Conservation (phyloP, 2,888 invertebrate genomes). For the Dioctria linearis region DNA sequence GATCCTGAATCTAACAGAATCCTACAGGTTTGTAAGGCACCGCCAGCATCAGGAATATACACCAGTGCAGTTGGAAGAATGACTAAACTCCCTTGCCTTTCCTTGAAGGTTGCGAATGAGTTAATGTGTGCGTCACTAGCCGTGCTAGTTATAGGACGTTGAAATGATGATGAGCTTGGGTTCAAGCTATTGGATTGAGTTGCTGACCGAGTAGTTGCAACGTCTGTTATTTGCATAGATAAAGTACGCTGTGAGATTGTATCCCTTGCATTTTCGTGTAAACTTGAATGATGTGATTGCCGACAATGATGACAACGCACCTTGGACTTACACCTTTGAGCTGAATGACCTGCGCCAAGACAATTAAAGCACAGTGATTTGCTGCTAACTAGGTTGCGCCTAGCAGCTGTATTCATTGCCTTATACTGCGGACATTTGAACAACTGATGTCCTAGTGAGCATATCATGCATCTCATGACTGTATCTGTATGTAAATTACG, state of each 20-base stretch:
- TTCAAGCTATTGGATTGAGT: no score
- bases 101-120: no score
- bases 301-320: slow-evolving; percentile 6
- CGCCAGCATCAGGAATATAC: no score
- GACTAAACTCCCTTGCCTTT: no score
- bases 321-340: not conserved
- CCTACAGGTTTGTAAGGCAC: not conserved
- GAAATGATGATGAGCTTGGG: no score
- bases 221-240: no score
- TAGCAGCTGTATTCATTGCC: not conserved
- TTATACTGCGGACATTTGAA: slow-evolving; percentile 14
- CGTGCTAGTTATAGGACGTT: no score
- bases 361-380: slow-evolving; percentile 36
- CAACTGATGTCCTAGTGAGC: not conserved
- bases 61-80: no score
- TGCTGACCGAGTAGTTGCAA: no score
- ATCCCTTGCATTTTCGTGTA: not conserved
- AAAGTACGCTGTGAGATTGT: no score
- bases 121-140: no score
- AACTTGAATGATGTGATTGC: slow-evolving; percentile 13
- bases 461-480: not conserved
- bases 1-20: not conserved
- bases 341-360: slow-evolving; percentile 8
- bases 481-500: slow-evolving; percentile 7
- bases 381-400: not conserved